A percentile compares a stretch with the other conserved stretches of the same genome.
These are phyloP conservation scores for Trichechus manatus DNA, from an alignment of 2,113 vertebrate genomes.

Conservation along the genomic window DNA sequence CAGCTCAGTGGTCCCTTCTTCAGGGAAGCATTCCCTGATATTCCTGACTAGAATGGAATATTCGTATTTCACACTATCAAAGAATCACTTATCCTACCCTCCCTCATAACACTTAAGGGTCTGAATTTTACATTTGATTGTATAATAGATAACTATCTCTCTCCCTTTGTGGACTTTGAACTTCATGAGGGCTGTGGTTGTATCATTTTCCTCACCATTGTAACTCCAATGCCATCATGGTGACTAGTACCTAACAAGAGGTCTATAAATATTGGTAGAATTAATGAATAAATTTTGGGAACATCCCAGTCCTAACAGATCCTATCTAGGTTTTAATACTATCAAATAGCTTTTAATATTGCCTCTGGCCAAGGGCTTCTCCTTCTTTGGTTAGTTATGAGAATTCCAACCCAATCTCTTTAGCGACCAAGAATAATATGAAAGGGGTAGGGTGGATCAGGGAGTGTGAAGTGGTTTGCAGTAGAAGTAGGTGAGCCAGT, in stretches of 20 bases:
- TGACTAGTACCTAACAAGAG: neutral
- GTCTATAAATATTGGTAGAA: neutral
- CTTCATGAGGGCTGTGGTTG: neutral
- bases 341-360: constrained; percentile 17
- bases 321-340: neutral
- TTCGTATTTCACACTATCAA: neutral
- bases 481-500: neutral
- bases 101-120: neutral
- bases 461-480: neutral
- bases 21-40: neutral
- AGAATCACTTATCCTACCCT: neutral
- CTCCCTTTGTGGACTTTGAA: neutral
- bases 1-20: neutral
- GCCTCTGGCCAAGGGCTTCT: neutral
- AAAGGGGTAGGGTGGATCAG: neutral
- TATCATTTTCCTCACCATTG: neutral
- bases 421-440: neutral
- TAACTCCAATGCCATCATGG: neutral
- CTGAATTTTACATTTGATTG: neutral
- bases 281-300: neutral
- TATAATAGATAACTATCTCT: neutral
- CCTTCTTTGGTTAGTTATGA: neutral
- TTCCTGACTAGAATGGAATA: neutral
- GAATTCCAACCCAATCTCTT: neutral
- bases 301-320: neutral